phyloP scores from a whole-genome alignment of 2,888 invertebrate genomes.

The Silvanus unidentatus region DNA sequence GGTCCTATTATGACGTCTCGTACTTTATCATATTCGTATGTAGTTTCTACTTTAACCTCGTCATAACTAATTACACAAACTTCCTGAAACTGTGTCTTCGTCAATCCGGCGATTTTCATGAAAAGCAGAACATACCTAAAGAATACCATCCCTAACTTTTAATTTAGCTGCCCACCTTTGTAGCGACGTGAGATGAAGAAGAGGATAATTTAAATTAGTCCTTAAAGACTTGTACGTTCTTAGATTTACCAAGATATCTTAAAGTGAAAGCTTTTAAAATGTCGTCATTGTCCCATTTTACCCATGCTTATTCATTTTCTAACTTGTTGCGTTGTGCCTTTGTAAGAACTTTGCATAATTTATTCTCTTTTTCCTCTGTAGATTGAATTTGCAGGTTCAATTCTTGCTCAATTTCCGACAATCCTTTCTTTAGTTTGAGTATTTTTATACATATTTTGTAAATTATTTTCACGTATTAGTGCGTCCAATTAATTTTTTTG shows the following conservation, averaged over 20 bases:
- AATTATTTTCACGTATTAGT: too few species aligned
- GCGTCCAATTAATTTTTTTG: too few species aligned
- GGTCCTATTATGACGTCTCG: slow-evolving; percentile 27
- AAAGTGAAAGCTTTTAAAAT: slow-evolving; percentile 20
- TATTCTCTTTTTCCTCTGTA: background rate
- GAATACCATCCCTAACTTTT: background rate
- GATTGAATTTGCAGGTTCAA: background rate
- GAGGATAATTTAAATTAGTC: slow-evolving; percentile 16
- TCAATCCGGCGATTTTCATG: slow-evolving; percentile 14
- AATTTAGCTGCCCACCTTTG: slow-evolving; percentile 18
- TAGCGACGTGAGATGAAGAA: slow-evolving; percentile 23
- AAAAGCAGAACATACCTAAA: slow-evolving; percentile 18
- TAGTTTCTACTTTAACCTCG: slow-evolving; percentile 20
- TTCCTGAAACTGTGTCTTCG: slow-evolving; percentile 13
- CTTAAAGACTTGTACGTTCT: slow-evolving; percentile 18
- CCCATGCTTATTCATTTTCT: slow-evolving; percentile 3
- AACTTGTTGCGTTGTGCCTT: background rate
- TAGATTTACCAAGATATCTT: slow-evolving; percentile 20
- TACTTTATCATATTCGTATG: slow-evolving; percentile 11
- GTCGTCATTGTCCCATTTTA: slow-evolving; percentile 14
- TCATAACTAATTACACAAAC: slow-evolving; percentile 20
- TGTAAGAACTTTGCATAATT: background rate
- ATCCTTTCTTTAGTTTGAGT: background rate
- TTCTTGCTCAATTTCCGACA: background rate
- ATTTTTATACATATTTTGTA: too few species aligned